phyloP scores from a whole-genome alignment of 2,888 invertebrate genomes.

The Thecophora atra region DNA sequence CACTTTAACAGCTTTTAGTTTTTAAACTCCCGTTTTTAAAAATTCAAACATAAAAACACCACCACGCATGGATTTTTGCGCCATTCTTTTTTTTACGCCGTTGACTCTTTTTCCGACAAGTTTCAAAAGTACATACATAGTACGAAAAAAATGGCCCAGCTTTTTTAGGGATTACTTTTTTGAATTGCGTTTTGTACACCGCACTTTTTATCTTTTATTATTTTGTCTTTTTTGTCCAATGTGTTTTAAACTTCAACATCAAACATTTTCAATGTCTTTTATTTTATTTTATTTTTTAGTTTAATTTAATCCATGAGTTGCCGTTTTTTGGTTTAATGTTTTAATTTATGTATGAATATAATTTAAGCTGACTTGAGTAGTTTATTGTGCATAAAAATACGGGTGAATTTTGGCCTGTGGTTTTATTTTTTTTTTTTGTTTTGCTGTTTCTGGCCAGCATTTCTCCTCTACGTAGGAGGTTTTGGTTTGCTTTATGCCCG shows the following conservation, averaged over 20 bases:
- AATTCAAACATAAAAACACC: no score
- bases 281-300: neutral
- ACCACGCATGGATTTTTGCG: no score
- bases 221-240: no score
- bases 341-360: constrained; percentile 11
- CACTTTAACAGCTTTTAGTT: neutral
- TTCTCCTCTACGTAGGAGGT: neutral
- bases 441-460: neutral
- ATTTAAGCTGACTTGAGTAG: constrained; percentile 10
- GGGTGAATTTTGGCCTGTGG: neutral
- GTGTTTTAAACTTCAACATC: no score
- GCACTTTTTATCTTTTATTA: no score
- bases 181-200: no score
- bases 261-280: neutral
- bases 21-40: neutral
- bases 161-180: no score
- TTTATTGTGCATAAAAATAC: constrained; percentile 16
- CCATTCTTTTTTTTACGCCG: no score
- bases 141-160: no score
- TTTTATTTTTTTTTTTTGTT: no score
- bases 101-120: no score
- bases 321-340: neutral
- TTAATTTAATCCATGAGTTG: neutral
- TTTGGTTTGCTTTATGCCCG: neutral
- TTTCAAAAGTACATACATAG: no score